These are phyloP conservation scores for Xerus rutilus DNA, from an alignment of 2,797 vertebrate species.

Conservation along the genomic window DNA sequence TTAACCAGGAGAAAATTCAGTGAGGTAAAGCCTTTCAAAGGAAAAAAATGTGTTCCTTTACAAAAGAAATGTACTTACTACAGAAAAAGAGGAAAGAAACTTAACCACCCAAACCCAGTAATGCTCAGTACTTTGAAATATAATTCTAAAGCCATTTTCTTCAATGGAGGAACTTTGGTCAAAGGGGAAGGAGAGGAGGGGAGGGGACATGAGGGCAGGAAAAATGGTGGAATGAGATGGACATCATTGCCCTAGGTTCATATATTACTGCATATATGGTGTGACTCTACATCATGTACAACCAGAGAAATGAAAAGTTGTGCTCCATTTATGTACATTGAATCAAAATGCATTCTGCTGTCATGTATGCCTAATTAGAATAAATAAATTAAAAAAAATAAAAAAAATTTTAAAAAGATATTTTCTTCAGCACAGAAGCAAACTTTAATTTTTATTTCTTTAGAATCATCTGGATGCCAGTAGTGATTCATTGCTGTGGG, in stretches of 20 bases:
- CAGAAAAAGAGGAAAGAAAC: slow-evolving; percentile 23
- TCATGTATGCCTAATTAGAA: too few species aligned
- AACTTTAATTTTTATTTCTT: slow-evolving; percentile 45
- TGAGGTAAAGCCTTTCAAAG: slow-evolving; percentile 27
- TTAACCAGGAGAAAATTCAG: slow-evolving; percentile 7
- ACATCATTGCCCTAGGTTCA: too few species aligned
- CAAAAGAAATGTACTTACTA: slow-evolving; percentile 15
- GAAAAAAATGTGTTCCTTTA: background rate
- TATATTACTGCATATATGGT: too few species aligned
- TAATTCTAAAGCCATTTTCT: slow-evolving; percentile 30
- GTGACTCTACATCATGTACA: too few species aligned
- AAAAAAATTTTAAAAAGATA: background rate
- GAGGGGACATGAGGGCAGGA: too few species aligned
- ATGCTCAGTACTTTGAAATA: slow-evolving; percentile 36
- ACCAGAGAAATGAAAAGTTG: too few species aligned
- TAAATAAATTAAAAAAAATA: too few species aligned
- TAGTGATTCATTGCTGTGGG: background rate
- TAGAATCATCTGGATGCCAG: slow-evolving; percentile 14
- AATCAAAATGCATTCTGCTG: too few species aligned
- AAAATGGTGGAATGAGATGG: too few species aligned
- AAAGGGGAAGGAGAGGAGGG: too few species aligned
- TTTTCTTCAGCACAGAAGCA: slow-evolving; percentile 9
- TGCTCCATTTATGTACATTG: too few species aligned
- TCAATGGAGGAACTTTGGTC: background rate
- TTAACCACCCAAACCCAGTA: background rate